These are phyloP conservation scores for Heteropelma amictum DNA, from an alignment of 2,888 invertebrate species.

Conservation along the genomic window DNA sequence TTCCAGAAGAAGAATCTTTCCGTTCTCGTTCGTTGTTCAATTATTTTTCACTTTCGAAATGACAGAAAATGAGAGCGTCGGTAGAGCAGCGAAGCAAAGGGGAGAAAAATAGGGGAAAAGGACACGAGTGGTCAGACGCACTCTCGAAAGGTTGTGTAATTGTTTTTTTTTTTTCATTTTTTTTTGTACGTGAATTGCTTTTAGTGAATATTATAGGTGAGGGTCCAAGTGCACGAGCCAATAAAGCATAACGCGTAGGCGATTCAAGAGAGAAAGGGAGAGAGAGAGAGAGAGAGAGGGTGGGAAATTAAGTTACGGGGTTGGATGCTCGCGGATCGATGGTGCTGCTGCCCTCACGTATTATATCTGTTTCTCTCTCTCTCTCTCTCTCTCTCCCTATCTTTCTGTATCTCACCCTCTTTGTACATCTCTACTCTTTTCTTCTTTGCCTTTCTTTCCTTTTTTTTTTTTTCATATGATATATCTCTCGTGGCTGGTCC, in stretches of 20 bases:
- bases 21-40: too few species aligned
- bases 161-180: too few species aligned
- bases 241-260: constrained; percentile 22
- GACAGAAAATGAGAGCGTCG: neutral
- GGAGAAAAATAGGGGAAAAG: neutral
- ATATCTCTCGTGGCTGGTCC: too few species aligned
- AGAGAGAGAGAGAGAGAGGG: constrained; percentile 47
- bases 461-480: too few species aligned
- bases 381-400: constrained; percentile 40
- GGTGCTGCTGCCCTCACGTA: constrained; percentile 61
- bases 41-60: neutral
- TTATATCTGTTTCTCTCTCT: constrained; percentile 22
- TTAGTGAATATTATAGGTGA: too few species aligned
- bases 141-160: too few species aligned
- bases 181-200: too few species aligned
- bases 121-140: neutral
- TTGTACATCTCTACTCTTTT: constrained; percentile 20
- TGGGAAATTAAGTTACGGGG: constrained; percentile 66
- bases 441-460: too few species aligned
- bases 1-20: too few species aligned
- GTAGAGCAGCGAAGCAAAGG: neutral
- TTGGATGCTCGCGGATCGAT: constrained; percentile 67
- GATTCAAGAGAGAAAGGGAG: constrained; percentile 32
- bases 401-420: constrained; percentile 2
- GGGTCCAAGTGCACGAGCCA: too few species aligned